These are phyloP conservation scores for Stenodema calcarata DNA, from an alignment of 2,888 invertebrate genomes.

Conservation along the genomic window DNA sequence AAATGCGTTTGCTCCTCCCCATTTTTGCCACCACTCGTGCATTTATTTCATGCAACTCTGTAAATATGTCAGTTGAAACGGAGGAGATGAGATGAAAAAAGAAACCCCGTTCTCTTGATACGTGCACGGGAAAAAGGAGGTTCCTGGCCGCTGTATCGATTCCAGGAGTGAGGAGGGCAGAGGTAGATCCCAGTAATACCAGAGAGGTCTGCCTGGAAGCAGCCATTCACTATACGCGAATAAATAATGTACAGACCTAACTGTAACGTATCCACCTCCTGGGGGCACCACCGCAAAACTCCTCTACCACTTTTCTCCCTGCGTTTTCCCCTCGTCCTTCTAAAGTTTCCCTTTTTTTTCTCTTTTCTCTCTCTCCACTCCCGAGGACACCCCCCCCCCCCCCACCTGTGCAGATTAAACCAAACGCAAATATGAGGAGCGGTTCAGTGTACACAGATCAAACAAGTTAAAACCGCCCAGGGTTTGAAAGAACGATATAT, in stretches of 20 bases:
- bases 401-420: too few relatives aligned
- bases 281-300: neutral
- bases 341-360: neutral
- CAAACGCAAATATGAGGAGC: too few relatives aligned
- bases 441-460: too few relatives aligned
- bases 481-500: too few relatives aligned
- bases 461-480: too few relatives aligned
- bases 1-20: too few relatives aligned
- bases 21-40: too few relatives aligned
- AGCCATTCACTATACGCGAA: slow-evolving; percentile 9
- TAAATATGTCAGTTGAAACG: too few relatives aligned
- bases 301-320: neutral
- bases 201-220: neutral
- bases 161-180: neutral
- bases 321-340: neutral
- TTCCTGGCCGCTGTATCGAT: neutral
- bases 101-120: neutral
- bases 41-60: too few relatives aligned
- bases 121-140: neutral
- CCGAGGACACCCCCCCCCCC: too few relatives aligned
- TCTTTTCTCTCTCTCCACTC: neutral
- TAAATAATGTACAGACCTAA: slow-evolving; percentile 13
- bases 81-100: too few relatives aligned
- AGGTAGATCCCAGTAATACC: neutral
- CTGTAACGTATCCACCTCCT: slow-evolving; percentile 15